Conservation (phyloP, 2,888 invertebrate genomes). For the Liopterus haemorrhoidalis region DNA sequence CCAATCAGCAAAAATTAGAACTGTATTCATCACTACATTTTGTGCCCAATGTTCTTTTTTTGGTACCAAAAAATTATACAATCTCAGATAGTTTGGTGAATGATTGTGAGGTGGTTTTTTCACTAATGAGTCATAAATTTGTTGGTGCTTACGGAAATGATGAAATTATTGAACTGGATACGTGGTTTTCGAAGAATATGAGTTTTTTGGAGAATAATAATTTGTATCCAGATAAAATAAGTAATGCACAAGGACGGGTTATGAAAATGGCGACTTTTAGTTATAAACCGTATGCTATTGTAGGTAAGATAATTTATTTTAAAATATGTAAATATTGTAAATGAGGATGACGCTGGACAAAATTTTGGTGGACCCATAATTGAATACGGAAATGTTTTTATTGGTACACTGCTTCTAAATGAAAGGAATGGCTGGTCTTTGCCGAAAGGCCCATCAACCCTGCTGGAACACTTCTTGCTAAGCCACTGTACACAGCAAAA, state of each 20-base stretch:
- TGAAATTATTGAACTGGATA: slow-evolving; percentile 29
- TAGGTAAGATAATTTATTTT: slow-evolving; percentile 34
- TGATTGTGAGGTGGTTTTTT: slow-evolving; percentile 36
- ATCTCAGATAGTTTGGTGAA: slow-evolving; percentile 10
- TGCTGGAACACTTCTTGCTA: too few species aligned
- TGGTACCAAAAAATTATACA: slow-evolving; percentile 8
- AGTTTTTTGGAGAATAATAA: slow-evolving; percentile 27
- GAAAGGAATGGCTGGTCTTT: too few species aligned
- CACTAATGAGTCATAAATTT: slow-evolving; percentile 48
- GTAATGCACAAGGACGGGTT: slow-evolving; percentile 35
- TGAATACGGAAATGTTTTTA: too few species aligned
- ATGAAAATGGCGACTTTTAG: slow-evolving; percentile 53
- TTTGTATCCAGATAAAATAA: slow-evolving; percentile 36
- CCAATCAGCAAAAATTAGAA: slow-evolving; percentile 6
- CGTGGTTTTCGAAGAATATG: slow-evolving; percentile 33
- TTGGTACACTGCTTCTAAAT: too few species aligned
- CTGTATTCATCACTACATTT: slow-evolving; percentile 4
- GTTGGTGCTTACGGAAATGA: slow-evolving; percentile 40
- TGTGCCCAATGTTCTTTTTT: slow-evolving; percentile 12
- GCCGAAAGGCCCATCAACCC: too few species aligned
- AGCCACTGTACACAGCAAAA: too few species aligned
- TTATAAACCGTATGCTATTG: slow-evolving; percentile 56
- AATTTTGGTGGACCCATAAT: too few species aligned
- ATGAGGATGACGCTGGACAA: too few species aligned
- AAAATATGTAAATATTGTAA: slow-evolving; percentile 12